These are phyloP conservation scores for Nylanderia fulva DNA, from an alignment of 1,140 invertebrate species.

Conservation along the genomic window DNA sequence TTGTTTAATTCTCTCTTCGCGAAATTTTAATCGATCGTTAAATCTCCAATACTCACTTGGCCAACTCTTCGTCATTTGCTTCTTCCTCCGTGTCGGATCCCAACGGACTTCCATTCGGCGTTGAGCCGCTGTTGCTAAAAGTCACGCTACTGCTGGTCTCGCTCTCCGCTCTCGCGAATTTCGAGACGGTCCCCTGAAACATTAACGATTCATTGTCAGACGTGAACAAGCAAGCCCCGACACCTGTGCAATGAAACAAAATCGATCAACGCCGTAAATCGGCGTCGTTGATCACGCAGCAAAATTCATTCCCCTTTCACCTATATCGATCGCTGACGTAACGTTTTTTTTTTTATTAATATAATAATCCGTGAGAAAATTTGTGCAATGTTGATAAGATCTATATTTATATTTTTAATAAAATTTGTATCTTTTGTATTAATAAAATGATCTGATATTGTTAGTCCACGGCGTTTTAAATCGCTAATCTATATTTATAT, in stretches of 20 bases:
- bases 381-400: not conserved
- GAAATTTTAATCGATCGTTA: not conserved
- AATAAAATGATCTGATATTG: not conserved
- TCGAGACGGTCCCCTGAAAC: conserved; percentile 74
- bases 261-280: not conserved
- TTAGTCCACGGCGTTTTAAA: too few relatives aligned
- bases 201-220: not conserved
- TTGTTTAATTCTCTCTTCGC: not conserved
- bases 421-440: too few relatives aligned
- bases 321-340: not conserved
- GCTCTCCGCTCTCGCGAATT: conserved; percentile 80
- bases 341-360: conserved; percentile 20
- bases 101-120: conserved; percentile 83
- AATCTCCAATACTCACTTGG: conserved; percentile 78
- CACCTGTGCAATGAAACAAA: conserved; percentile 43
- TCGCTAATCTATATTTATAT: conserved; percentile 1
- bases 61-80: conserved; percentile 81
- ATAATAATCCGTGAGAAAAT: not conserved
- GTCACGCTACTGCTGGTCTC: conserved; percentile 82
- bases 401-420: conserved; percentile 5
- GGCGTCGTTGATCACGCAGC: not conserved
- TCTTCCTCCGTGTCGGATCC: conserved; percentile 85
- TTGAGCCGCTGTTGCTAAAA: conserved; percentile 85
- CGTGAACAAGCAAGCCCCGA: not conserved
- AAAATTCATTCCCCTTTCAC: not conserved